Percentiles rank a stretch among this genome's conserved stretches.
Evolutionary conservation across 2,888 invertebrate species (phyloP).

Genomic region (Acleris holmiana): DNA sequence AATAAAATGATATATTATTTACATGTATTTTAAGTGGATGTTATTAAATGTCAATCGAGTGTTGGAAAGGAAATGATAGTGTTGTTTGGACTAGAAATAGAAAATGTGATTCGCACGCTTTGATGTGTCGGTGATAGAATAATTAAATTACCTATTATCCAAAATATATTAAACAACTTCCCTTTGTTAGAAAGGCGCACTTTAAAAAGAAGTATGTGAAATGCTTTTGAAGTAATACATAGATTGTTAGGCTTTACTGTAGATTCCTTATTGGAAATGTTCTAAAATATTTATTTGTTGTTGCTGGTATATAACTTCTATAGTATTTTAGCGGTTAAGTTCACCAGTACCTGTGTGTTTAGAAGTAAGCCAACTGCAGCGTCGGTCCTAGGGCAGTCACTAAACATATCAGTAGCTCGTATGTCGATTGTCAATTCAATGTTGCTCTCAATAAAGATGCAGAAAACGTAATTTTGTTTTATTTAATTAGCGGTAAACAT

Average conservation of each 20-base stretch:
- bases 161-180: background rate
- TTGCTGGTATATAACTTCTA: conserved; percentile 4
- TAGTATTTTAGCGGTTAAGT: conserved; percentile 14
- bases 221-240: conserved; percentile 22
- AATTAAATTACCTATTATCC: background rate
- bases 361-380: conserved; percentile 12
- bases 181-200: conserved; percentile 17
- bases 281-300: background rate
- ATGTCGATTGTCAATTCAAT: conserved; percentile 72
- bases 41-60: background rate
- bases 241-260: conserved; percentile 27
- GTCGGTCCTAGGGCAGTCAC: conserved; percentile 23
- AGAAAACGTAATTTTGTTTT: conserved; percentile 34
- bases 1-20: too few relatives aligned
- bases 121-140: conserved; percentile 8
- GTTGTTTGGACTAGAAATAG: background rate
- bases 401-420: conserved; percentile 63
- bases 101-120: conserved; percentile 15
- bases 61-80: conserved; percentile 3
- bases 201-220: conserved; percentile 11
- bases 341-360: conserved; percentile 34
- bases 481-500: conserved; percentile 22
- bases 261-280: conserved; percentile 20
- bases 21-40: too few relatives aligned
- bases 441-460: conserved; percentile 51